A percentile compares a stretch with the other conserved stretches of the same genome.
phyloP scores from a whole-genome alignment of 1,140 invertebrate species.

The Aphaenogaster rudis region DNA sequence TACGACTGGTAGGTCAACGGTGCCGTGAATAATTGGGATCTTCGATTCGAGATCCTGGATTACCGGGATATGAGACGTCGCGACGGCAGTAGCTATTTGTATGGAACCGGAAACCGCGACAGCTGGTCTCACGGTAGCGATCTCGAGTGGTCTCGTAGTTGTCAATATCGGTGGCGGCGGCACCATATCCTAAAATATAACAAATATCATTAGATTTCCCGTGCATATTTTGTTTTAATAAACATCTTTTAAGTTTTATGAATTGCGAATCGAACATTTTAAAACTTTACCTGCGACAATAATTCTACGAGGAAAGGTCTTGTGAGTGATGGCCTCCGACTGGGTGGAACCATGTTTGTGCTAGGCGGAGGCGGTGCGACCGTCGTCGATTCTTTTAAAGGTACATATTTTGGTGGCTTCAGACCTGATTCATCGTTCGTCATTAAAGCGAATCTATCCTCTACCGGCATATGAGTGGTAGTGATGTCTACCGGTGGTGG shows the following conservation, averaged over 20 bases:
- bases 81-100: conserved; percentile 85
- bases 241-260: not conserved
- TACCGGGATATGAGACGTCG: conserved; percentile 84
- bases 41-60: conserved; percentile 85
- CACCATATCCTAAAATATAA: conserved; percentile 82
- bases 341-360: conserved; percentile 83
- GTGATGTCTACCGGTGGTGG: conserved; percentile 83
- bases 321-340: conserved; percentile 78
- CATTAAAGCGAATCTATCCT: conserved; percentile 64
- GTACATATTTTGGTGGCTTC: conserved; percentile 82
- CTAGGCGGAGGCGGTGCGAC: conserved; percentile 78
- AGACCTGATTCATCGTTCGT: conserved; percentile 77
- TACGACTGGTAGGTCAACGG: conserved; percentile 84
- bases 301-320: conserved; percentile 84
- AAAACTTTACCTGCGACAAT: conserved; percentile 81
- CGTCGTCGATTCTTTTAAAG: conserved; percentile 79
- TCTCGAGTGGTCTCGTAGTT: conserved; percentile 78
- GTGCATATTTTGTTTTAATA: not conserved
- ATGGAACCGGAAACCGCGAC: conserved; percentile 84
- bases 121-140: conserved; percentile 80
- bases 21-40: conserved; percentile 85
- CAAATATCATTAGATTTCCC: not conserved
- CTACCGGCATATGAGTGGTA: conserved; percentile 76
- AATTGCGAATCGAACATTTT: not conserved
- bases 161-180: conserved; percentile 79